Evolutionary conservation across 1,140 invertebrate species (phyloP), one percentile per base, ranked within the genome.

Genomic region (Platorchestia sp.): DNA sequence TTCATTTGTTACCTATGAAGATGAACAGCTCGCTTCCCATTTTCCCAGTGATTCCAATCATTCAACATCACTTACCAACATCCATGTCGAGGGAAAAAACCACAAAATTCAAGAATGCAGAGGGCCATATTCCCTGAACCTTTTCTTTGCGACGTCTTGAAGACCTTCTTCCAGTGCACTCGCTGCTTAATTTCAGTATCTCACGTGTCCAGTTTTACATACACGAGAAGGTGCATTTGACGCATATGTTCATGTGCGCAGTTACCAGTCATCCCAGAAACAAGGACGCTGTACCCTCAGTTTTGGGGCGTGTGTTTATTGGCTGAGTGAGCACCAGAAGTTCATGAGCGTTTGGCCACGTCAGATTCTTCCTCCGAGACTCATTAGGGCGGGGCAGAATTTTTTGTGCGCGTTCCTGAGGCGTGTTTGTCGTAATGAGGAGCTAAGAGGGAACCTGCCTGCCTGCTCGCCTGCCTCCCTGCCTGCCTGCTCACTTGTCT

Each of bases 361-460:
- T 75, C 59, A 75, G 59, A 75, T 75, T 75, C 59, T 75, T 75
- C 59, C 59, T 75, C 59, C 36, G 14, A 27, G 59, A 75, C 22
- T 90, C 41, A 45, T 90, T 90, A 90, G 87, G 87, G 87, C 87
- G 87, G 42, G 87, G 87, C 87, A 10, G 87, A 16, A 42, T 36
- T 90, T 90, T 90, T 90, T 90, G 19, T 44, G 42, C 41, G 87
- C 87, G 42, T 90, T 90, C 87, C 44, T 90, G 41, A 41, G 87
- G 10, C 44, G 22, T 90, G 87, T 90, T 41, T 42, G 87, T 0
- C 41, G 87, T 90, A 90, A 90, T 90, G 87, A 90, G 87, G 41
- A 45, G 87, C 87, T 90, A 42, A 43, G 87, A 75, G 59, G 59
- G 27, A 75, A 27, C 59, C 59, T 75, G 59, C 59, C 59, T 36